Evolutionary conservation across 37 sponge, comb jelly and placozoan genomes (phyloP), one percentile per base, ranked within the genome.

Genomic region (Theonella swinhoei): DNA sequence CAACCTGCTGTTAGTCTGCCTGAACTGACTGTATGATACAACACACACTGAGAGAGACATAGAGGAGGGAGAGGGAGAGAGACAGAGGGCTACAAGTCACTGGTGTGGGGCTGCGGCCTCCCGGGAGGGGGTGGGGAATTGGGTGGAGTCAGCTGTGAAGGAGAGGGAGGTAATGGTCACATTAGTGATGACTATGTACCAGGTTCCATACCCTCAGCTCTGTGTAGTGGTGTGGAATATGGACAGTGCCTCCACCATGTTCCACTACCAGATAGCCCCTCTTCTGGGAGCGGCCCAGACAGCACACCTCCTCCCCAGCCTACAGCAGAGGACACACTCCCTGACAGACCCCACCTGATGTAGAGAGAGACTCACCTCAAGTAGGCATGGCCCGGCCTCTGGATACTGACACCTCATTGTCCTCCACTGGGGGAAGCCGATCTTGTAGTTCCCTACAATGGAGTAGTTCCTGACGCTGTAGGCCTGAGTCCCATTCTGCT

Each of bases 341-440:
- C 14, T 22, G 61, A 59, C 19, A 59, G 61, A 59, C n/a, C 11
- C 11, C 3, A 70, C 3, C 20, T 33, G 2, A 19, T 70, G 33
- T 19, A 20, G 4, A 70, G 24, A 17, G 3, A 28, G 22, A 70
- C 32, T 33, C 22, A 33, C 35, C 58, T 35, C 2, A n/a, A 65
- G 41, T 40, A 68, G 29, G 14, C 54, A 47, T 7, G 54, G 11
- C 54, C 54, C 31, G 64, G 72, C 8, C 82, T 87, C 88, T 24
- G 92, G 95, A 69, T 78, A 95, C 31, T 47, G 37, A 43, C 65
- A 85, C 54, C 75, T 86, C 93, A 95, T 95, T 40, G 89, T 79
- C 63, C 96, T 86, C 90, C 87, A 87, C 69, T 95, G 96, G 42
- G 96, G 96, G 61, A 95, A 95, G 22, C 81, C 85, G 1, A 95